Base-by-base conservation (phyloP, 2,113 vertebrate species). In the Austrofundulus limnaeus region DNA sequence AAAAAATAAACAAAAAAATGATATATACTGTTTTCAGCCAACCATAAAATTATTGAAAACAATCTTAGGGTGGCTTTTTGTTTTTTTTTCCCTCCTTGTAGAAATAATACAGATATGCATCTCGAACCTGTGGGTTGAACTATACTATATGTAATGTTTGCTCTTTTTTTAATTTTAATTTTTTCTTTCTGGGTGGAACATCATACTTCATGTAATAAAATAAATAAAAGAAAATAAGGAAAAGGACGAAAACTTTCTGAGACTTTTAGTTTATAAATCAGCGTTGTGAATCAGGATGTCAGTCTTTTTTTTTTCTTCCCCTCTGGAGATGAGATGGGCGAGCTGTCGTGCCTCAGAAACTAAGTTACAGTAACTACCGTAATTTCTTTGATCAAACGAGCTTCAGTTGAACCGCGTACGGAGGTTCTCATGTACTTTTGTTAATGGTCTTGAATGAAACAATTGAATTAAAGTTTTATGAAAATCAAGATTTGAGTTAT, bases 371-470 rank as follows among this genome's bases (percentile, higher is more conserved):
- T 87, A 79, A 46, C 72, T 70, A 65, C 81, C n/a, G n/a, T 66
- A 43, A 73, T 85, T 85, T 86, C 58, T 77, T 77, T 76, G 85
- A 84, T 82, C 82, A 66, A 74, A 75, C 52, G 64, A 82, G 87
- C 87, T 92, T 85, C 82, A 86, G 82, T 84, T 85, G 78, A 89
- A 86, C 84, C 82, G 37, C 47, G 3, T 72, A 71, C 81, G 71
- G 67, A 77, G 85, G 86, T 91, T 90, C 88, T 67, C 74, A 82
- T 90, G 89, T 92, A 85, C 84, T 92, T 93, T 92, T 92, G 92
- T 93, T 93, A 90, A 92, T 92, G 90, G 91, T 93, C 90, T 92
- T 91, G 92, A 93, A 92, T 91, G 92, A 93, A 92, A 91, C 75
- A 66, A 91, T 78, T 89, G 83, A 90, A 92, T 87, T 90, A 93